Conservation (phyloP, 2,888 invertebrate genomes). For the Blastobasis adustella region DNA sequence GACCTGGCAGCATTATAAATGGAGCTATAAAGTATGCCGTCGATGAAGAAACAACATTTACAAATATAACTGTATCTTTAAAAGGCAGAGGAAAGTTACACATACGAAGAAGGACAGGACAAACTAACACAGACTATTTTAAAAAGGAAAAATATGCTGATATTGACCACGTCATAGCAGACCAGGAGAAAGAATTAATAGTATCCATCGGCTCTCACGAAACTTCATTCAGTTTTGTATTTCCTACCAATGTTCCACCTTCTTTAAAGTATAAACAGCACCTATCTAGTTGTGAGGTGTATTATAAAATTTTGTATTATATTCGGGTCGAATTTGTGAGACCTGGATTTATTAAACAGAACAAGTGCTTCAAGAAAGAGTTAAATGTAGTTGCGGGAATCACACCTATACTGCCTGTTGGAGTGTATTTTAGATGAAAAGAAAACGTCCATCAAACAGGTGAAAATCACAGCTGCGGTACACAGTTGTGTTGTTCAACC, state of each 20-base stretch:
- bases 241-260: conserved; percentile 27
- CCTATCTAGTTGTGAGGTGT: conserved; percentile 10
- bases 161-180: conserved; percentile 14
- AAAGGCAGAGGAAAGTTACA: conserved; percentile 17
- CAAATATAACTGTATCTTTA: conserved; percentile 17
- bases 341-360: conserved; percentile 24
- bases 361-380: conserved; percentile 27
- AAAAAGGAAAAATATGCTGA: conserved; percentile 21
- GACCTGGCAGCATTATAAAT: too few species aligned
- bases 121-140: conserved; percentile 4
- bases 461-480: conserved; percentile 27
- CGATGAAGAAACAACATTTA: conserved; percentile 16
- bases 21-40: conserved; percentile 19
- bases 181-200: conserved; percentile 10
- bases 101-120: neutral
- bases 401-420: conserved; percentile 20
- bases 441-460: conserved; percentile 24
- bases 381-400: conserved; percentile 26
- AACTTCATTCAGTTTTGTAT: conserved; percentile 22
- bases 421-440: conserved; percentile 23
- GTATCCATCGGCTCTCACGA: conserved; percentile 22
- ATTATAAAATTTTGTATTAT: conserved; percentile 26
- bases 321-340: conserved; percentile 31
- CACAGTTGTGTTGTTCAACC: conserved; percentile 21
- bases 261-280: conserved; percentile 15